These are phyloP conservation scores for Ceratina japonica DNA, from an alignment of 1,140 invertebrate species.

Conservation along the genomic window DNA sequence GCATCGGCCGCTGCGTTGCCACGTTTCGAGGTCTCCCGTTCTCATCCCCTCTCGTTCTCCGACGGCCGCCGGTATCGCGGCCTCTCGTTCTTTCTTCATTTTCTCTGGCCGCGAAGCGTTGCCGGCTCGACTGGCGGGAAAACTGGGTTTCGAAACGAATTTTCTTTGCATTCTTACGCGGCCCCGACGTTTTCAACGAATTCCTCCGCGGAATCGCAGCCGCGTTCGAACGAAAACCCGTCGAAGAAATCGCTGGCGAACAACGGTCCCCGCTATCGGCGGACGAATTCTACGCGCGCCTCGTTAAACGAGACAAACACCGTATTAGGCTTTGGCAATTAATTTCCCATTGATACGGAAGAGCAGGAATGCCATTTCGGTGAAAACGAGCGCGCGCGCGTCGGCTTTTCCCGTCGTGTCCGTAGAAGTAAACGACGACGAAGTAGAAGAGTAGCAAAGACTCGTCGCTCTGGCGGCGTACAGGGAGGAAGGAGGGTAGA, in stretches of 20 bases:
- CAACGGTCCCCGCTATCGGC: too few relatives aligned
- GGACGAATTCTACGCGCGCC: too few relatives aligned
- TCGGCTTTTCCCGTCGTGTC: too few relatives aligned
- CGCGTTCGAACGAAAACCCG: neutral
- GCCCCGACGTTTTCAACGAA: neutral
- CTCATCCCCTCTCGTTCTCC: constrained; percentile 47
- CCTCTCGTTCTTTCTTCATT: constrained; percentile 51
- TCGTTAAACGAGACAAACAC: neutral
- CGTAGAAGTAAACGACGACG: constrained; percentile 36
- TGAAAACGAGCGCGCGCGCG: too few relatives aligned
- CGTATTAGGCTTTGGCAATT: neutral
- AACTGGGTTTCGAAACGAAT: constrained; percentile 77
- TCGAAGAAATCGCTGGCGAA: too few relatives aligned
- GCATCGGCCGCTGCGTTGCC: constrained; percentile 76
- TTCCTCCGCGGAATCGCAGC: neutral
- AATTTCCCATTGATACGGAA: too few relatives aligned
- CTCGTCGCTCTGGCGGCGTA: constrained; percentile 43
- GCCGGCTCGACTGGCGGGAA: constrained; percentile 76
- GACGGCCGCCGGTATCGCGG: neutral
- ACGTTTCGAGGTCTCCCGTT: constrained; percentile 73
- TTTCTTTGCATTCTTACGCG: constrained; percentile 60
- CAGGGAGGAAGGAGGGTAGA: constrained; percentile 64
- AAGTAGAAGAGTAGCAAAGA: constrained; percentile 48
- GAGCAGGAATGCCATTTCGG: too few relatives aligned
- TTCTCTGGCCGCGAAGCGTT: constrained; percentile 61